Evolutionary conservation across 2,888 invertebrate species (phyloP), one percentile per base, ranked within the genome.

Genomic region (Drosophila sordidapex): DNA sequence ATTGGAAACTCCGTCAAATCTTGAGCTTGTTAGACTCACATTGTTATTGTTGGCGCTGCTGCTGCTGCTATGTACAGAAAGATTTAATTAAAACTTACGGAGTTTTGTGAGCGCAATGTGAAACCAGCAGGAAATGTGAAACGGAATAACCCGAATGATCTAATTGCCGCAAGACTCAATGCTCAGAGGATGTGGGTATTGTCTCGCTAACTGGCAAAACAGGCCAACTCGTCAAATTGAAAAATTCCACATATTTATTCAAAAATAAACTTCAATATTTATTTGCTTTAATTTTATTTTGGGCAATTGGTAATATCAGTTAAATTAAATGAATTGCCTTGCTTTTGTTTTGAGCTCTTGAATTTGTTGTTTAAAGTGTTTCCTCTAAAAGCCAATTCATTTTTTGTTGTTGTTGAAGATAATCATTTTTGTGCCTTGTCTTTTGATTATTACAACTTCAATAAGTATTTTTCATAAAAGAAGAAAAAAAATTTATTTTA

Each of bases 81-180:
- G 68, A 83, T 90, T 90, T 87, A 90, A 87, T 87, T 88, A 90
- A 87, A 90, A 78, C 76, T 76, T 77, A 88, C 83, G 33, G 65
- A 83, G 82, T 77, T 76, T 77, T 81, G 69, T 86, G 70, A 63
- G 64, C 63, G 57, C 64, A 63, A 53, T 70, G 49, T 62, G 70
- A 69, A 65, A 70, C 68, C 70, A 75, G 81, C 83, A 79, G 84
- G 81, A 88, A 85, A 76, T 74, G 81, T 73, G 49, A 65, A 48
- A 66, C 81, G 91, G 91, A 90, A 90, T 89, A 88, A 89, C 91
- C 91, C 89, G 74, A 87, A 82, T 91, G 91, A 91, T 91, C 91
- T 91, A 91, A 91, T 91, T 91, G 82, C 74, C 74, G 60, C 66
- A 76, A 61, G 33, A 68, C 29, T 38, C 56, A 56, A 67, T 27